phyloP scores from a whole-genome alignment of 2,113 vertebrate species.

The Brachyistius frenatus region DNA sequence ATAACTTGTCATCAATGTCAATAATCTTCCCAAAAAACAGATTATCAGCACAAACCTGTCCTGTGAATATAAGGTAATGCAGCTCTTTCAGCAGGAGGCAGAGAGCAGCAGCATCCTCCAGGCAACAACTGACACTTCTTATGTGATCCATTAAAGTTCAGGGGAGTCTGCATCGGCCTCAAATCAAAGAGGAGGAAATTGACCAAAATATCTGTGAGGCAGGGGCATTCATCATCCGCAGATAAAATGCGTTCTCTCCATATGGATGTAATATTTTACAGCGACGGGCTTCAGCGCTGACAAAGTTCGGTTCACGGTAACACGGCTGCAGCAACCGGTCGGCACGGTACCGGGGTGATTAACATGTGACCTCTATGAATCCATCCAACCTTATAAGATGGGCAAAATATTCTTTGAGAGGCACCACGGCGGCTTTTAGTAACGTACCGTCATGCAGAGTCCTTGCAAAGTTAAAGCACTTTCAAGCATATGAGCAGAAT shows the following conservation, averaged over 20 bases:
- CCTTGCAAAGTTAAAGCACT: constrained; percentile 22
- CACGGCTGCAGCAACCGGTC: constrained; percentile 32
- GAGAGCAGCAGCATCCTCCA: constrained; percentile 45
- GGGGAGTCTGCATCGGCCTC: constrained; percentile 57
- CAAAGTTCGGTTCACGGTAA: constrained; percentile 41
- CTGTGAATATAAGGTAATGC: constrained; percentile 34
- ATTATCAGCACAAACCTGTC: constrained; percentile 2
- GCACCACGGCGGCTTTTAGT: not conserved
- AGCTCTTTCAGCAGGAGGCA: constrained; percentile 37
- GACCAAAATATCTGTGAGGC: constrained; percentile 75
- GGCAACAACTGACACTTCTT: constrained; percentile 52
- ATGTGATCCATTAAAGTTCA: constrained; percentile 65
- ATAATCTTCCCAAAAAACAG: not conserved
- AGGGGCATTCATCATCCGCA: constrained; percentile 70
- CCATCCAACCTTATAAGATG: constrained; percentile 30
- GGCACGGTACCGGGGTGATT: constrained; percentile 27
- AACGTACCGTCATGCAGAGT: constrained; percentile 24
- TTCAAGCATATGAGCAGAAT: constrained; percentile 15
- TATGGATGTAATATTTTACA: constrained; percentile 68
- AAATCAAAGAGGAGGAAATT: constrained; percentile 79
- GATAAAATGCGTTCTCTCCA: constrained; percentile 74
- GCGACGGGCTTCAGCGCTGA: constrained; percentile 46
- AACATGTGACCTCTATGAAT: constrained; percentile 44
- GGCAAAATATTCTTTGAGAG: constrained; percentile 30
- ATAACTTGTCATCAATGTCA: not conserved